These are phyloP conservation scores for Daboia siamensis DNA, from an alignment of 2,113 vertebrate genomes.

Conservation along the genomic window DNA sequence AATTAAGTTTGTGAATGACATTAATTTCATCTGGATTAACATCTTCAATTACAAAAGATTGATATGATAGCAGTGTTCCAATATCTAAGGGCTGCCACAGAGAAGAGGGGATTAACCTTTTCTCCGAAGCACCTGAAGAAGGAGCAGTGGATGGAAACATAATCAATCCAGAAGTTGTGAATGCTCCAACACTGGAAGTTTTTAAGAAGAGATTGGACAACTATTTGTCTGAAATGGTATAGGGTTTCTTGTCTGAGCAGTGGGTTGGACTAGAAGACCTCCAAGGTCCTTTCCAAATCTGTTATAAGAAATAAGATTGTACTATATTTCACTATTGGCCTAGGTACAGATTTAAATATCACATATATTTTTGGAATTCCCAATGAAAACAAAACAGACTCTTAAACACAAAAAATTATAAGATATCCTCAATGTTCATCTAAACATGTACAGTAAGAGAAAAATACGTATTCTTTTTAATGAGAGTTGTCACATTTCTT, in stretches of 20 bases:
- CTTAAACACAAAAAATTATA: not conserved
- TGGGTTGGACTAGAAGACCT: not conserved
- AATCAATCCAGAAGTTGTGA: not conserved
- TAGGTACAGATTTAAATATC: not conserved
- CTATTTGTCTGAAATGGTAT: not conserved
- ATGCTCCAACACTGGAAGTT: not conserved
- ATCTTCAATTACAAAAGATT: not conserved
- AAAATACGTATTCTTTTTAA: not conserved
- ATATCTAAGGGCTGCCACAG: not conserved
- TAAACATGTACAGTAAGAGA: not conserved
- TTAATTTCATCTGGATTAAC: not conserved
- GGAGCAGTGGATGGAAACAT: not conserved
- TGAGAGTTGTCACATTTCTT: not conserved
- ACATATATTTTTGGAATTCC: not conserved
- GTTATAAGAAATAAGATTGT: not conserved
- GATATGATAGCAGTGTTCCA: not conserved
- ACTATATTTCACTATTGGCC: not conserved
- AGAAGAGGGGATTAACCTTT: not conserved
- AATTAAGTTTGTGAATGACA: not conserved
- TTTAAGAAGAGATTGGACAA: not conserved
- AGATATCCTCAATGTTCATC: not conserved
- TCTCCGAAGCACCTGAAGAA: not conserved
- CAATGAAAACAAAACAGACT: not conserved
- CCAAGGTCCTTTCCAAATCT: not conserved
- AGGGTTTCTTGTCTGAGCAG: not conserved